These are phyloP conservation scores for Azorinus chamasolen DNA, from an alignment of 2,888 invertebrate species.

Conservation along the genomic window DNA sequence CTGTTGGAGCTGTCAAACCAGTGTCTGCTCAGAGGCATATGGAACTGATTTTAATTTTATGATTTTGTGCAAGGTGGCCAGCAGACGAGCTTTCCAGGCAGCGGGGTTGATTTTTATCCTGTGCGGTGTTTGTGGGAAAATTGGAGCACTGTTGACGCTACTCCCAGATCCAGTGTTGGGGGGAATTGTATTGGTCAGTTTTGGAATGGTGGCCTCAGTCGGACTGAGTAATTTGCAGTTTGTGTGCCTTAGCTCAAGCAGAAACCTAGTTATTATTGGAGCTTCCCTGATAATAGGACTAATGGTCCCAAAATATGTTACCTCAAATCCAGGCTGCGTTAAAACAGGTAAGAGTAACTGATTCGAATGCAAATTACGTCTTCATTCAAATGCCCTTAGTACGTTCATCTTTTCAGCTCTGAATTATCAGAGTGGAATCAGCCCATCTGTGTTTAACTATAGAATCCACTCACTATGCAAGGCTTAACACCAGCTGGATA, in stretches of 20 bases:
- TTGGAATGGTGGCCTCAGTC: constrained; percentile 84
- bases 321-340: constrained; percentile 69
- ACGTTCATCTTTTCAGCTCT: too few relatives aligned
- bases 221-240: constrained; percentile 81
- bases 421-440: too few relatives aligned
- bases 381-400: too few relatives aligned
- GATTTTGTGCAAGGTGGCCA: constrained; percentile 84
- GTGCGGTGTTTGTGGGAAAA: constrained; percentile 86
- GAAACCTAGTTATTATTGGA: constrained; percentile 94
- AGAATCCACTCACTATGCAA: too few relatives aligned
- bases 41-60: too few relatives aligned
- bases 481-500: too few relatives aligned
- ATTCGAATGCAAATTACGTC: too few relatives aligned
- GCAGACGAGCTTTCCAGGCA: constrained; percentile 85
- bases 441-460: too few relatives aligned
- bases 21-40: too few relatives aligned
- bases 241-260: constrained; percentile 92
- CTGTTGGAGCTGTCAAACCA: too few relatives aligned
- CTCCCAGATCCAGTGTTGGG: constrained; percentile 88
- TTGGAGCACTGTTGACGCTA: constrained; percentile 87
- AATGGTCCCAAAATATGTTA: constrained; percentile 85
- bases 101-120: constrained; percentile 86
- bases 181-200: constrained; percentile 83
- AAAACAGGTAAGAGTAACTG: constrained; percentile 71
- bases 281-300: constrained; percentile 95